Percentiles rank a stretch among this genome's conserved stretches.
These are phyloP conservation scores for Sminthurides aquaticus DNA, from an alignment of 2,888 invertebrate species.

Conservation along the genomic window DNA sequence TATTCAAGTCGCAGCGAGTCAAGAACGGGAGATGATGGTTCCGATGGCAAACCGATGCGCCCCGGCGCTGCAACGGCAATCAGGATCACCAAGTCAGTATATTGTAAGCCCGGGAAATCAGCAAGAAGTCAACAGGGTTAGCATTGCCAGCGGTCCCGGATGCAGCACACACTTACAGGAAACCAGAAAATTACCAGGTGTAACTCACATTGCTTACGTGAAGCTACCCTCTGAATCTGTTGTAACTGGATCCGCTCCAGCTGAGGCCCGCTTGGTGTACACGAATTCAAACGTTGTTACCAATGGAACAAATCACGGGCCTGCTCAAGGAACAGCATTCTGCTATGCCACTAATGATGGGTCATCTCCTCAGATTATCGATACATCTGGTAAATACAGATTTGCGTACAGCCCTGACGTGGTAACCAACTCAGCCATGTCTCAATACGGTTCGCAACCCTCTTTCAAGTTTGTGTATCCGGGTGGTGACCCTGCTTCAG, in stretches of 20 bases:
- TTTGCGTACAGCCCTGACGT: conserved; percentile 12
- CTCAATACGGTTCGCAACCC: conserved; percentile 3
- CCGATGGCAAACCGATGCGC: neutral
- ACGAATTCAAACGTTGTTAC: conserved; percentile 6
- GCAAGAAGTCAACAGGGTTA: neutral
- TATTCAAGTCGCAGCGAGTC: neutral
- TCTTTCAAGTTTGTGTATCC: conserved; percentile 27
- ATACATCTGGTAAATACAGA: neutral
- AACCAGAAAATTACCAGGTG: neutral
- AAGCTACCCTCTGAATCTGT: neutral
- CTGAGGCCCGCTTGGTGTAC: conserved; percentile 1
- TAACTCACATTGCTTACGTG: neutral
- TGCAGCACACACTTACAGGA: neutral
- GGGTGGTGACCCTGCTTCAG: conserved; percentile 16
- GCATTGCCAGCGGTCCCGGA: neutral
- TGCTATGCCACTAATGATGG: neutral
- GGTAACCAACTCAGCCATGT: neutral
- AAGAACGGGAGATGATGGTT: neutral
- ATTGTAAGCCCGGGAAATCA: neutral
- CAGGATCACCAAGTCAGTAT: neutral
- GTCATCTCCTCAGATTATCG: neutral
- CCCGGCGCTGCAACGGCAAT: neutral
- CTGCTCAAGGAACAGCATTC: neutral
- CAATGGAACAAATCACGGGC: neutral
- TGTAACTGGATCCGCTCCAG: neutral